Conservation (phyloP, 2,797 vertebrate species). For the Sphenodon punctatus region DNA sequence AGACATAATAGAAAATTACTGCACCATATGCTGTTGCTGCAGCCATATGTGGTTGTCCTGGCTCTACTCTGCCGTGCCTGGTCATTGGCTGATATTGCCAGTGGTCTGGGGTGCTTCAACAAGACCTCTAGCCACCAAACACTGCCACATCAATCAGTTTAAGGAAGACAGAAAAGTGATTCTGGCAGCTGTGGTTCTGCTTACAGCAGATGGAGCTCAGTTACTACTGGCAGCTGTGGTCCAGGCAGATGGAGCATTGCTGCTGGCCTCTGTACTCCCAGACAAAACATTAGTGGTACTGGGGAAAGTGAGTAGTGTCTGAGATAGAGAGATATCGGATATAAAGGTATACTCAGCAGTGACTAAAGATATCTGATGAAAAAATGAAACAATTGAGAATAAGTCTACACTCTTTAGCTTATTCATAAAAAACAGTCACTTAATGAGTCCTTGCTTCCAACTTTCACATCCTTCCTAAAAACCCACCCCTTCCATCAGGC, state of each 20-base stretch:
- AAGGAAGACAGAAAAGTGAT: constrained; percentile 3
- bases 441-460: too few species aligned
- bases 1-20: not conserved
- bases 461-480: too few species aligned
- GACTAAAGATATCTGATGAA: not conserved
- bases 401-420: not conserved
- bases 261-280: not conserved
- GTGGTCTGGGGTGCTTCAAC: not conserved
- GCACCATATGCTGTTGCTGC: not conserved
- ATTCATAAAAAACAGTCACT: not conserved
- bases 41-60: not conserved
- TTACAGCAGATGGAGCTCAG: constrained; percentile 51
- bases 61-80: not conserved
- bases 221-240: constrained; percentile 12
- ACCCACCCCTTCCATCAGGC: too few species aligned
- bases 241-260: constrained; percentile 12
- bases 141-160: not conserved
- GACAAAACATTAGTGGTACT: not conserved
- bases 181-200: not conserved
- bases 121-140: not conserved
- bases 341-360: not conserved
- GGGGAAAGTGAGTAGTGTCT: not conserved
- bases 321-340: not conserved
- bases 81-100: not conserved
- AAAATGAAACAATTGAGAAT: accelerated